Evolutionary conservation across 2,113 vertebrate species (phyloP), one percentile per base, ranked within the genome.

Genomic region (Ictalurus punctatus): DNA sequence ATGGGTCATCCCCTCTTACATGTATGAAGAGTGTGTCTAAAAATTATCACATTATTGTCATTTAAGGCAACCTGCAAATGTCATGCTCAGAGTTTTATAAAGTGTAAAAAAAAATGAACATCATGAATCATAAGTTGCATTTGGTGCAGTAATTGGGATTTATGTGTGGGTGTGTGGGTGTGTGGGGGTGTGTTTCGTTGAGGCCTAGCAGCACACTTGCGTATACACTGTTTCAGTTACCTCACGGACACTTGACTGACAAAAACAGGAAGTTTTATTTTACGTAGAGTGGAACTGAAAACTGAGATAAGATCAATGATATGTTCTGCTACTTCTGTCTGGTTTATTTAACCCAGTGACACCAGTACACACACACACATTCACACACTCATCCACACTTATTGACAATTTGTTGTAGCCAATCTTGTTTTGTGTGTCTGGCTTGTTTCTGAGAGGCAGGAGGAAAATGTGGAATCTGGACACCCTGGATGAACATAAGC

Each of bases 11-110:
- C 67, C 86, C 95, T 58, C 83, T 92, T 34, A 92, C 92, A 13
- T 52, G 59, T 19, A 1, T 90, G 83, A 94, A 54, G 67, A 94
- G 19, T 37, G 81, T 44, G 37, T 88, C 95, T 95, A 93, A 83
- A 94, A 94, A 52, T 27, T 6, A 79, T 48, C 44, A 48, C 44
- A n/a, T n/a, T 48, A 78, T 48, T 78, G 9, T 25, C 23, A 48
- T 78, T 48, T 19, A 7, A 19, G 16, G 34, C 34, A 6, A 23
- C 21, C 0, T 25, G 73, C 37, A 44, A 37, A 23, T 83, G 2
- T 25, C 30, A 44, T 76, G 37, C 21, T 74, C 30, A 37, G 6
- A 16, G 2, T 13, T 54, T 13, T 17, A 17, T 58, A 19, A 58
- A 17, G 14, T 58, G 16, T 23, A 14, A 3, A 27, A 23, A 27